A percentile compares a stretch with the other conserved stretches of the same genome.
Evolutionary conservation across 2,888 invertebrate genomes (phyloP).

Genomic region (Pyrrhopygopsis socrates): DNA sequence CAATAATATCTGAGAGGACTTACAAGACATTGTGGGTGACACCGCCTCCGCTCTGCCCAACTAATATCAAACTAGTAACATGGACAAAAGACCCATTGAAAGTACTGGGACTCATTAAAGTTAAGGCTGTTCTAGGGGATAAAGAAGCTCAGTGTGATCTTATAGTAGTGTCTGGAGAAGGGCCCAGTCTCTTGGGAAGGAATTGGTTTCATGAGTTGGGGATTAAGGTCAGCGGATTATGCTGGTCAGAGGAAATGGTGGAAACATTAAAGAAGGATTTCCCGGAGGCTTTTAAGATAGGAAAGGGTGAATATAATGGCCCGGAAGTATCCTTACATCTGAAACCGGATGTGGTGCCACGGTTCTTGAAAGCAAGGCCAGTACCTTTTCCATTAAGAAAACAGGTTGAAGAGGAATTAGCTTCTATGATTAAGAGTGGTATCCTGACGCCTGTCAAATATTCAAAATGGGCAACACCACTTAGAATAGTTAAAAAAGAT

Average conservation of each 20-base stretch:
- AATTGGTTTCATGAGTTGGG: not conserved
- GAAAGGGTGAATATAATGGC: conserved; percentile 8
- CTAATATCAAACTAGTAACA: conserved; percentile 23
- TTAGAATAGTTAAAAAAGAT: conserved; percentile 52
- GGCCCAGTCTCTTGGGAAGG: not conserved
- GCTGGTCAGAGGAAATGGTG: conserved; percentile 14
- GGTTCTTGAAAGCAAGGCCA: conserved; percentile 11
- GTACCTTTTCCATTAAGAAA: conserved; percentile 20
- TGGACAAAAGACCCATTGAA: conserved; percentile 24
- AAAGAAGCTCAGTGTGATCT: not conserved
- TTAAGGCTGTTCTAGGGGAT: not conserved
- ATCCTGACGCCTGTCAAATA: conserved; percentile 60
- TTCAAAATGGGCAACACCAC: conserved; percentile 70
- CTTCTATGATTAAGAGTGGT: conserved; percentile 4
- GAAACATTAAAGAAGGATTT: not conserved
- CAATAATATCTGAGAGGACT: not conserved
- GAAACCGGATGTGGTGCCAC: not conserved
- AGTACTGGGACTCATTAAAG: conserved; percentile 4
- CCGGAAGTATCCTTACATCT: conserved; percentile 14
- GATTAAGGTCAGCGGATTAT: conserved; percentile 6
- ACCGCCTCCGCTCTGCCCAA: not conserved
- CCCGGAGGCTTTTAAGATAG: conserved; percentile 14
- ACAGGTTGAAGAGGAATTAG: conserved; percentile 10
- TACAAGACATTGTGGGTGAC: conserved; percentile 8
- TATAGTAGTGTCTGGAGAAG: not conserved